Evolutionary conservation across 1,140 invertebrate species (phyloP), one percentile per base, ranked within the genome.

Genomic region (Pygmarrhopalites habei): DNA sequence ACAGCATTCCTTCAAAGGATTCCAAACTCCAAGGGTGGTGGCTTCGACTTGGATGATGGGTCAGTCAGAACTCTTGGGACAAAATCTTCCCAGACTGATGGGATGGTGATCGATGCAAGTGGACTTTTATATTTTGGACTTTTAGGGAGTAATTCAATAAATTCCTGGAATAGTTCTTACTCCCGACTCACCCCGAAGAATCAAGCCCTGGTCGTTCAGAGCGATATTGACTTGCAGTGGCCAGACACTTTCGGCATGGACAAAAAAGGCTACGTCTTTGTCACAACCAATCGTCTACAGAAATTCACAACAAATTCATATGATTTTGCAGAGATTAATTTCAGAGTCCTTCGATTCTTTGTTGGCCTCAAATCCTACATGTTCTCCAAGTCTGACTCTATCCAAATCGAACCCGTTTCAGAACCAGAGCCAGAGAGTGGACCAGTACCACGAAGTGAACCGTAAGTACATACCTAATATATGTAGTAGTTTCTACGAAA

Each of bases 161-260:
- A 80, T 1, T 80, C 79, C 73, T 87, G 85, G 84, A 83, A 87
- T 70, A 82, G 79, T 23, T 77, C 73, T 25, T 25, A 51, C 28
- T 2, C 21, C 10, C n/a, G 2, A 29, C 25, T 58, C 26, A 60
- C 5, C 1, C 10, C 39, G 10, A 25, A 14, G 10, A 58, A 58
- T 25, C 51, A 62, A 41, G 26, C 29, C 2, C 39, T 84, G 25
- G 82, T 87, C 43, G 80, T 83, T 2, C 76, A 80, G 53, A 84
- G 86, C 72, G 77, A 81, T 7, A 79, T 77, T 32, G 80, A 81
- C 46, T 81, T 86, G 71, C 83, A 86, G 71, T 87, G 85, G 85
- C 80, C 85, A 0, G 82, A 85, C 65, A 80, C 80, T n/a, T 86
- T 88, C 70, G 80, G 80, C 3, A 84, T 87, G 66, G 85, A 87